Evolutionary conservation across 2,797 vertebrate genomes (phyloP).

Genomic region (Nannoperca australis): DNA sequence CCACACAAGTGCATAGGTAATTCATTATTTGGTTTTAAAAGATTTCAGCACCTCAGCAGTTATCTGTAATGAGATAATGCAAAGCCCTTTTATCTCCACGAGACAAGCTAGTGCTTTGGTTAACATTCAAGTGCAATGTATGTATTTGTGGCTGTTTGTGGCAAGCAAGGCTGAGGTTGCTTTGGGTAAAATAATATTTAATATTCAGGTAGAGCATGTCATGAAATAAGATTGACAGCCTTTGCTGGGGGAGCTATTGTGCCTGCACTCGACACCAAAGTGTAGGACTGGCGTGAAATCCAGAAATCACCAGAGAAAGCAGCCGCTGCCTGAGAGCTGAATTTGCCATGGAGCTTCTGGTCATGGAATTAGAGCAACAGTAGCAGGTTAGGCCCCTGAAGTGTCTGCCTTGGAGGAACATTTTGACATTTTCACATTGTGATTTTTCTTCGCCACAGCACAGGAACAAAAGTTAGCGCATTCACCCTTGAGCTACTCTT

Average conservation of each 20-base stretch:
- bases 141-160: conserved; percentile 12
- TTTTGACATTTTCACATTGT: conserved; percentile 15
- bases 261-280: neutral
- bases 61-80: conserved; percentile 64
- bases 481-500: neutral
- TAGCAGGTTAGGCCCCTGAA: conserved; percentile 37
- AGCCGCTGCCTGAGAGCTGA: neutral
- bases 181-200: conserved; percentile 29
- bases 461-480: neutral
- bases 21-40: conserved; percentile 64
- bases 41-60: conserved; percentile 68
- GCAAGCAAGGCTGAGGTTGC: neutral
- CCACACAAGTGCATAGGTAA: conserved; percentile 36
- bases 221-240: conserved; percentile 24
- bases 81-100: conserved; percentile 49
- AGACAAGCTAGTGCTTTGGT: conserved; percentile 35
- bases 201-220: conserved; percentile 32
- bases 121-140: conserved; percentile 41
- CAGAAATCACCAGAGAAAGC: conserved; percentile 42
- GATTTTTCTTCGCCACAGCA: conserved; percentile 1
- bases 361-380: conserved; percentile 39
- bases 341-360: conserved; percentile 31
- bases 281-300: conserved; percentile 32
- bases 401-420: conserved; percentile 15
- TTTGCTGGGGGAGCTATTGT: conserved; percentile 28